Evolutionary conservation across 2,888 invertebrate genomes (phyloP).

Genomic region (Lepidonotus clava): DNA sequence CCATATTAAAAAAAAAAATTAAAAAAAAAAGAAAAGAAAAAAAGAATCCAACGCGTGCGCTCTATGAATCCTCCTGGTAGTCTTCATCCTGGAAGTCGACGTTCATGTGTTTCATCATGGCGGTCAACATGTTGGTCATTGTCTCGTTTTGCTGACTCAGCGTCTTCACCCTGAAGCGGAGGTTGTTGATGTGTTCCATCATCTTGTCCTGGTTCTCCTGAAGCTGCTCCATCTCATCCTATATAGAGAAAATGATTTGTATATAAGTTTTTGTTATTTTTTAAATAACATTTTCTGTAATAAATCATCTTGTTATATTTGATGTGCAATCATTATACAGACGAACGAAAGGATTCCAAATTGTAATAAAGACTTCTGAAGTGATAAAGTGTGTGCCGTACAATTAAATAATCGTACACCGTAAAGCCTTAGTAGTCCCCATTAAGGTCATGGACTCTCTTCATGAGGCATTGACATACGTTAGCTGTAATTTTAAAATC

Average conservation of each 20-base stretch:
- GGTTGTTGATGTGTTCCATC: slow-evolving; percentile 68
- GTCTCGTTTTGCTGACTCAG: slow-evolving; percentile 71
- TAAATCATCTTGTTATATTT: too few species aligned
- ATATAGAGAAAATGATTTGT: background rate
- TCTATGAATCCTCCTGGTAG: slow-evolving; percentile 61
- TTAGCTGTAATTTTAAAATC: too few species aligned
- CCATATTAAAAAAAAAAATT: too few species aligned
- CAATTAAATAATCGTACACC: background rate
- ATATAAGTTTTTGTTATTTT: background rate
- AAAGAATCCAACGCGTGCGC: too few species aligned
- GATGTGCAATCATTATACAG: too few species aligned
- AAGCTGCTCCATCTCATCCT: slow-evolving; percentile 77
- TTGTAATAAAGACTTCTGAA: background rate
- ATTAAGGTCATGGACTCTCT: too few species aligned
- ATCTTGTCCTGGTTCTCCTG: slow-evolving; percentile 74
- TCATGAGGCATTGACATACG: too few species aligned
- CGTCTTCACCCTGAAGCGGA: slow-evolving; percentile 71
- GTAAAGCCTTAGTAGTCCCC: too few species aligned
- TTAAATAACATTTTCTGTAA: background rate
- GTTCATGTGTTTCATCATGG: slow-evolving; percentile 68
- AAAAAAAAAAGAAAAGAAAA: too few species aligned
- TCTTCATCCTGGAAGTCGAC: slow-evolving; percentile 76
- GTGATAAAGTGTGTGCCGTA: background rate
- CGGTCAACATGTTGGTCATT: slow-evolving; percentile 76
- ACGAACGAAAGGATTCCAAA: too few species aligned